A percentile compares a stretch with the other conserved stretches of the same genome.
phyloP scores from a whole-genome alignment of 2,797 vertebrate genomes.

The Knipowitschia caucasica region DNA sequence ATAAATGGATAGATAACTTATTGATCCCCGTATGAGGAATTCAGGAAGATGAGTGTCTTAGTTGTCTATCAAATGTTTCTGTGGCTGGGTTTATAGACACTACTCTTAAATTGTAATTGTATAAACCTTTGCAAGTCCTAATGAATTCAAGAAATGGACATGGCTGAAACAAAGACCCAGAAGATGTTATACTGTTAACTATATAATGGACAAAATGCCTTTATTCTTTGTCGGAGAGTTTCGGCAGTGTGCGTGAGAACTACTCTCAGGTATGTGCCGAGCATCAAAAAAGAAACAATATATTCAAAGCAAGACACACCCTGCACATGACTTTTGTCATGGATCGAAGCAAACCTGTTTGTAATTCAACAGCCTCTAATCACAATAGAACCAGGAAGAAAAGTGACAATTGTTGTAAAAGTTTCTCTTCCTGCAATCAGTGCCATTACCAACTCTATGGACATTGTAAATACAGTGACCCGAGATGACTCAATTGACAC shows the following conservation, averaged over 20 bases:
- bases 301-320: constrained; percentile 37
- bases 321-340: constrained; percentile 24
- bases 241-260: constrained; percentile 24
- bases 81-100: too few species aligned
- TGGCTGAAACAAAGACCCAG: too few species aligned
- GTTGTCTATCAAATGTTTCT: too few species aligned
- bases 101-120: too few species aligned
- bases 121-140: too few species aligned
- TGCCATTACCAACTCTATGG: background rate
- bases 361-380: constrained; percentile 2
- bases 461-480: background rate
- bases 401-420: background rate
- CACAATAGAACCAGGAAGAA: constrained; percentile 8
- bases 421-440: background rate
- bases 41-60: too few species aligned
- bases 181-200: too few species aligned
- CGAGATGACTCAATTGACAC: background rate
- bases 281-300: constrained; percentile 17
- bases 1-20: too few species aligned
- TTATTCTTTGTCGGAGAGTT: background rate
- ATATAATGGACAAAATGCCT: too few species aligned
- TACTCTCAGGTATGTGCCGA: constrained; percentile 30
- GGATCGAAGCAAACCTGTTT: constrained; percentile 41
- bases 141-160: too few species aligned
- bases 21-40: too few species aligned